Evolutionary conservation across 2,113 vertebrate genomes (phyloP).

Genomic region (Emydocephalus ijimae): DNA sequence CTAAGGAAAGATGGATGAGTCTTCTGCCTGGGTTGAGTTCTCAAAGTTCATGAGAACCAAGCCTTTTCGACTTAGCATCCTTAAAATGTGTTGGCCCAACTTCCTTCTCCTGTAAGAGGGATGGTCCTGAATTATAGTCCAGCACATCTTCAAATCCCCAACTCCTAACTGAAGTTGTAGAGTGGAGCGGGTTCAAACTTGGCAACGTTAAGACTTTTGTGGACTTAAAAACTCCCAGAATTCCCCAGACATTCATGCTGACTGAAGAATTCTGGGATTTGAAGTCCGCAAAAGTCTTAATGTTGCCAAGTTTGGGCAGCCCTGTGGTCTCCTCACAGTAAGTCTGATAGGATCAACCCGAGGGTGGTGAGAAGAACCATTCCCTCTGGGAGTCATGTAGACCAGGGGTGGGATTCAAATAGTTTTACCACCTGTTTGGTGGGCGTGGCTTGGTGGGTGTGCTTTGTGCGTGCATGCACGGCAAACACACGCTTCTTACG

Average conservation of each 20-base stretch:
- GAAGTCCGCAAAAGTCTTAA: no score
- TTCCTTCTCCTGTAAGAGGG: neutral
- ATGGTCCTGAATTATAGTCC: neutral
- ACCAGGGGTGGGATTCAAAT: no score
- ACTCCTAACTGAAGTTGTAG: neutral
- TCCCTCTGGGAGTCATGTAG: neutral
- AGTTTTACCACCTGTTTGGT: no score
- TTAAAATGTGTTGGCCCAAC: neutral
- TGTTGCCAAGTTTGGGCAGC: neutral
- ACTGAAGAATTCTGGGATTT: no score
- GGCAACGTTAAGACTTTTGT: neutral
- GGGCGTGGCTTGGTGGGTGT: no score
- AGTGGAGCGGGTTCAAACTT: neutral
- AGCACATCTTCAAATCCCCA: neutral
- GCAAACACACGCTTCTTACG: no score
- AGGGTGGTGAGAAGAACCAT: accelerated
- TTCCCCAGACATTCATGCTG: neutral
- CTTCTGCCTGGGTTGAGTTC: neutral
- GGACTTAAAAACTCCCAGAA: neutral
- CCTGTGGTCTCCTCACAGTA: neutral
- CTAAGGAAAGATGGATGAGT: neutral
- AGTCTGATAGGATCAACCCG: neutral
- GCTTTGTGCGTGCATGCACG: no score
- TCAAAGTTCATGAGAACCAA: neutral
- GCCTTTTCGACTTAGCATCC: neutral